Evolutionary conservation across 2,797 vertebrate genomes (phyloP), one percentile per base, ranked within the genome.

Genomic region (Poecilia wingei): DNA sequence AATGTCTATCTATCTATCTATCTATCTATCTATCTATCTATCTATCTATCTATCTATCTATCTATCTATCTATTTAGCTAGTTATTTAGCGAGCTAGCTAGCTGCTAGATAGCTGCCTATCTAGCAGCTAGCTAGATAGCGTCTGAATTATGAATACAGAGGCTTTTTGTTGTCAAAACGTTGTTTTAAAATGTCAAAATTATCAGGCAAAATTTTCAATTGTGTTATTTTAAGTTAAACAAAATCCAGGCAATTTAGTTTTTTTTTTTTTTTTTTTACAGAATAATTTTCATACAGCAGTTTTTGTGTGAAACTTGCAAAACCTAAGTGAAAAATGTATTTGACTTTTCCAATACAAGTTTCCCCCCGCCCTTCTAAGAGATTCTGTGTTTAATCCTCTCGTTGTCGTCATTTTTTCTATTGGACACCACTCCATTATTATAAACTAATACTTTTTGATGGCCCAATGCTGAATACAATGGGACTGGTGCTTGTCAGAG

Each of bases 401-500:
- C 28, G 28, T 49, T 72, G 70, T 28, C 78, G 25, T 75, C 25
- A 33, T 76, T 57, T 68, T 18, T 71, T 36, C 64, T 12, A 31
- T 76, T 36, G 13, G 41, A 71, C 20, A 71, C 33, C 22, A 25
- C 2, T 68, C 45, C 59, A 79, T 79, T 76, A 79, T 81, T 72
- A 79, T 73, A 82, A 84, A 80, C 45, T 14, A 74, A 71, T 73
- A 69, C 61, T 43, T 87, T 72, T 55, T 31, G 68, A 86, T 59
- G 66, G 72, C 75, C 39, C 61, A 76, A 14, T 72, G 75, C 55
- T 49, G 20, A 72, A 79, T 55, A 74, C 80, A 74, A 74, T 51
- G 47, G 70, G 64, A 77, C 88, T 83, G 79, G 75, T 87, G 79
- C 79, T 92, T 92, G 82, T 90, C 76, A 72, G 81, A 78, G 66